Conservation (phyloP, 2,888 invertebrate species). For the Drymonia ruficornis region DNA sequence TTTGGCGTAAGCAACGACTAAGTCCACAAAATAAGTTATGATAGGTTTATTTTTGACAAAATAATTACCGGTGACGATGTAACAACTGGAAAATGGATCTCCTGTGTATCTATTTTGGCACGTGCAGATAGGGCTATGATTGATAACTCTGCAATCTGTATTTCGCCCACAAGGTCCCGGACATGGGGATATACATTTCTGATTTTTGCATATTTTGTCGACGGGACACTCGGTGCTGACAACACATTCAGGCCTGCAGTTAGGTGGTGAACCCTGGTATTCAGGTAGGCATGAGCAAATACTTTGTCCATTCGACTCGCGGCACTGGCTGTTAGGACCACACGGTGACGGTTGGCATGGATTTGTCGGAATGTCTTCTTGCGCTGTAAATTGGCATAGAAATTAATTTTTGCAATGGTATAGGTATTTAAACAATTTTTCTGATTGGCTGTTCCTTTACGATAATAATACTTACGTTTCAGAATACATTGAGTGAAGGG, state of each 20-base stretch:
- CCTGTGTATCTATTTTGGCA: slow-evolving; percentile 86
- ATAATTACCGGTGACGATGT: slow-evolving; percentile 71
- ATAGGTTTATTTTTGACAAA: not conserved
- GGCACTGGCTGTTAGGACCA: slow-evolving; percentile 86
- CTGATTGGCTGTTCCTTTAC: not conserved
- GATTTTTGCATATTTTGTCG: slow-evolving; percentile 87
- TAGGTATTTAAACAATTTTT: no score
- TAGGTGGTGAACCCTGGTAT: slow-evolving; percentile 88
- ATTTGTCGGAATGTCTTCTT: slow-evolving; percentile 63
- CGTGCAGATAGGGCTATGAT: slow-evolving; percentile 89
- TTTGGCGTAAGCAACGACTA: not conserved
- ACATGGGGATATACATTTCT: slow-evolving; percentile 90
- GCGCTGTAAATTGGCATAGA: slow-evolving; percentile 46
- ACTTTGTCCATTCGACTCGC: slow-evolving; percentile 84
- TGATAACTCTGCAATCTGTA: slow-evolving; percentile 88
- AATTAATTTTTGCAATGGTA: not conserved
- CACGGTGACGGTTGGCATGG: slow-evolving; percentile 87
- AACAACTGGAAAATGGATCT: slow-evolving; percentile 88
- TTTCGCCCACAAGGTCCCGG: slow-evolving; percentile 89
- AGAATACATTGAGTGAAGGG: slow-evolving; percentile 86
- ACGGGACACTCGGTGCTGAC: slow-evolving; percentile 87
- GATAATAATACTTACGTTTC: slow-evolving; percentile 54
- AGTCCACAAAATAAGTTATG: not conserved
- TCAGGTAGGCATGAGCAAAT: slow-evolving; percentile 89
- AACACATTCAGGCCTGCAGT: slow-evolving; percentile 90